A percentile compares a stretch with the other conserved stretches of the same genome.
These are phyloP conservation scores for Trachelus tabidus DNA, from an alignment of 2,888 invertebrate genomes.

Conservation along the genomic window DNA sequence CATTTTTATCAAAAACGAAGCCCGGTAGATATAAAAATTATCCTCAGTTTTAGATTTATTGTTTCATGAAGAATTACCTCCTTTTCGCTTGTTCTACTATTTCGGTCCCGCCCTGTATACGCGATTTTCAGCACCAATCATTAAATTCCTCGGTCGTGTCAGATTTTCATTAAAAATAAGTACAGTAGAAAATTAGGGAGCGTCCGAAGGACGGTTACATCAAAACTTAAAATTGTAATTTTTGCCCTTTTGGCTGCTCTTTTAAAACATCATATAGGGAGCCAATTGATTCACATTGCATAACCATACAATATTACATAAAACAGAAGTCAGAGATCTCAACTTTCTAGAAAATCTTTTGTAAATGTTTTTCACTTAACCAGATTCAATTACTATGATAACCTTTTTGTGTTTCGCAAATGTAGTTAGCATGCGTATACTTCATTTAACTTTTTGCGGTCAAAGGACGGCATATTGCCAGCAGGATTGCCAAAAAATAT, in stretches of 20 bases:
- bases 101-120: background rate
- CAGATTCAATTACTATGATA: background rate
- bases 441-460: background rate
- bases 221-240: background rate
- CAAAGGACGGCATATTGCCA: too few species aligned
- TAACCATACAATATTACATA: background rate
- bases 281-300: background rate
- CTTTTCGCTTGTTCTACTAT: background rate
- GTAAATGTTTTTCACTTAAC: background rate
- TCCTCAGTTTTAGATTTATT: background rate
- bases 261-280: background rate
- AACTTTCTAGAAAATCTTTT: background rate
- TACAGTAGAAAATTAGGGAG: background rate
- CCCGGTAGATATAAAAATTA: background rate
- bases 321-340: background rate
- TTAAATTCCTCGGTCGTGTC: background rate
- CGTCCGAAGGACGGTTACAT: too few species aligned
- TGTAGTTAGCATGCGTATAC: background rate
- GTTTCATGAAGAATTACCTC: background rate
- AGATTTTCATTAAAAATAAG: background rate
- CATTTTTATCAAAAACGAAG: background rate
- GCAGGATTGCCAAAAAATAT: too few species aligned
- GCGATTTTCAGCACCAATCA: background rate
- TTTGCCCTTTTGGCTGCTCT: background rate
- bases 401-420: background rate